phyloP scores from a whole-genome alignment of 2,113 vertebrate genomes.

The Blennius ocellaris region DNA sequence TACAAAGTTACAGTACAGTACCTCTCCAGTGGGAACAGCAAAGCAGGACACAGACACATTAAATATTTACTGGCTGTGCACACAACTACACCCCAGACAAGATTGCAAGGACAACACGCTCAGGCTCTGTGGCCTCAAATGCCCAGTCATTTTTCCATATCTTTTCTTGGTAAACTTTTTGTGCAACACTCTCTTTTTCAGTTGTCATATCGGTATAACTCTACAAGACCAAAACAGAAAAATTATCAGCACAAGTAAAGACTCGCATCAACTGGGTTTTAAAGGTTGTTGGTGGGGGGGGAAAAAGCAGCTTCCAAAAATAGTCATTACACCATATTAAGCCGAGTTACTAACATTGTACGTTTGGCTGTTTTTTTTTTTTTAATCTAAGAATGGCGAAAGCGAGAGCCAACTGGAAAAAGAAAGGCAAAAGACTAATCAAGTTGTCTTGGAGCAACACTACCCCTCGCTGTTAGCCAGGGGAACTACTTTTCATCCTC shows the following conservation, averaged over 20 bases:
- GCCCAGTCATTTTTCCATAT: neutral
- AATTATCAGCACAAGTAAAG: neutral
- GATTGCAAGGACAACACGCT: constrained; percentile 42
- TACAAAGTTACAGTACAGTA: constrained; percentile 25
- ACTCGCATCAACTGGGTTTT: constrained; percentile 18
- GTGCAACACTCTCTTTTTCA: neutral
- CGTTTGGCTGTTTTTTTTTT: neutral
- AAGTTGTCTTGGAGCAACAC: constrained; percentile 44
- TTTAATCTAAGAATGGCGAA: neutral
- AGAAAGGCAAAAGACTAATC: constrained; percentile 38
- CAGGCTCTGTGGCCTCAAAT: constrained; percentile 36
- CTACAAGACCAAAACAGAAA: constrained; percentile 7
- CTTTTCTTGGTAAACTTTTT: neutral
- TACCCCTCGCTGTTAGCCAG: constrained; percentile 59
- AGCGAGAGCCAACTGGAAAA: constrained; percentile 9
- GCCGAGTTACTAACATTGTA: constrained; percentile 11
- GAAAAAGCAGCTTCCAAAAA: neutral
- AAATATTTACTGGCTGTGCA: constrained; percentile 61
- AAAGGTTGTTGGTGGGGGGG: neutral
- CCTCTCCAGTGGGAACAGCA: constrained; percentile 46
- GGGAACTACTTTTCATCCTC: constrained; percentile 55
- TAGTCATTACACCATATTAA: neutral
- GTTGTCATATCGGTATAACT: neutral
- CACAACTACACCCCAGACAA: constrained; percentile 49
- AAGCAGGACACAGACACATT: constrained; percentile 46